These are phyloP conservation scores for Drosophila serrata DNA, from an alignment of 1,140 invertebrate genomes.

Conservation along the genomic window DNA sequence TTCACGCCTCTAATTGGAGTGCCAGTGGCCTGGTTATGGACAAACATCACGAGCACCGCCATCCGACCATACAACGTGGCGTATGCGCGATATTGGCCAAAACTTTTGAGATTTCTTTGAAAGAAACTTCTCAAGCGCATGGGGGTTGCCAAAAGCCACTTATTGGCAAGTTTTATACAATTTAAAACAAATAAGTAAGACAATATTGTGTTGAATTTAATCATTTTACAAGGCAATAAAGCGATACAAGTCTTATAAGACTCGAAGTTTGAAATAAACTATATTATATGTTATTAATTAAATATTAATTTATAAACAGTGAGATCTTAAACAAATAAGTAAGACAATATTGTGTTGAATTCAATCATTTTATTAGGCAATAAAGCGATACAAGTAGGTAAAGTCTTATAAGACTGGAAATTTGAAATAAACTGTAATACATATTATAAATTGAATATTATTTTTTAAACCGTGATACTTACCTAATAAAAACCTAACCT, in stretches of 20 bases:
- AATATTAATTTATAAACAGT: too few relatives aligned
- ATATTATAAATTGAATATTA: too few relatives aligned
- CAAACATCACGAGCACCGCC: slow-evolving; percentile 31
- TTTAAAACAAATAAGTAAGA: slow-evolving; percentile 21
- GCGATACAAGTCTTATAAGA: too few relatives aligned
- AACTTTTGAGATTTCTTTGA: slow-evolving; percentile 45
- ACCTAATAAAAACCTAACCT: too few relatives aligned
- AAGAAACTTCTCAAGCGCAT: slow-evolving; percentile 37
- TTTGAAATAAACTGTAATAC: too few relatives aligned
- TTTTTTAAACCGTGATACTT: too few relatives aligned
- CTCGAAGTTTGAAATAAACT: too few relatives aligned
- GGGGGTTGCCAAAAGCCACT: slow-evolving; percentile 13
- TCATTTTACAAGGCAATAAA: background rate
- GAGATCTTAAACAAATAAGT: slow-evolving; percentile 25
- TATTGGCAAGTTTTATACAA: slow-evolving; percentile 14
- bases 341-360: slow-evolving; percentile 19
- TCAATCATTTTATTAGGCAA: slow-evolving; percentile 3
- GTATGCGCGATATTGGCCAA: slow-evolving; percentile 45
- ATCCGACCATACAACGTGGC: slow-evolving; percentile 11
- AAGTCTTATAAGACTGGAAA: too few relatives aligned
- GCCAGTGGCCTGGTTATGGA: slow-evolving; percentile 60
- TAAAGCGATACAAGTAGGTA: too few relatives aligned
- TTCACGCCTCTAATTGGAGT: slow-evolving; percentile 78
- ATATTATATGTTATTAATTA: too few relatives aligned
- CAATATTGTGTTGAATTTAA: slow-evolving; percentile 23